A percentile compares a stretch with the other conserved stretches of the same genome.
phyloP scores from a whole-genome alignment of 2,888 invertebrate species.

The Drosophila kuntzei region DNA sequence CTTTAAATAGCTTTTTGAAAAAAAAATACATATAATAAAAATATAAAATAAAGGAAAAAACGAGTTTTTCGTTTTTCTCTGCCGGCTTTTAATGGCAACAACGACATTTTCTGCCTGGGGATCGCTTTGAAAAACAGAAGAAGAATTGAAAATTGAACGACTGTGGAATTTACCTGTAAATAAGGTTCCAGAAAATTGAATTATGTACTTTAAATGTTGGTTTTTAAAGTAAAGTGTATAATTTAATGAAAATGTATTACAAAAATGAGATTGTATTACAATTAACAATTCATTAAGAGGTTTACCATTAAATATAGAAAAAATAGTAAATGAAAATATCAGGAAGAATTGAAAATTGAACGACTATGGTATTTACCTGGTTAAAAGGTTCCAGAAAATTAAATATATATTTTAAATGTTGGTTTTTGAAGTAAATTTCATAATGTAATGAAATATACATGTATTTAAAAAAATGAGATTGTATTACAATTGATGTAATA shows the following conservation, averaged over 20 bases:
- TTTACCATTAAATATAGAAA: too few species aligned
- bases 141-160: slow-evolving; percentile 24
- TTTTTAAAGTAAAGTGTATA: too few species aligned
- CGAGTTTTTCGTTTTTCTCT: slow-evolving; percentile 71
- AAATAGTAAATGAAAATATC: too few species aligned
- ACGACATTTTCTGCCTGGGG: slow-evolving; percentile 63
- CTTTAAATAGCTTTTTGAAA: slow-evolving; percentile 70
- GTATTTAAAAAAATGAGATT: too few species aligned
- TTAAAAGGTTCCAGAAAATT: neutral
- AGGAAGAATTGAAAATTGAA: slow-evolving; percentile 13
- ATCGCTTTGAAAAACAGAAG: slow-evolving; percentile 37
- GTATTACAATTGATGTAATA: too few species aligned
- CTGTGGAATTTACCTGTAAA: slow-evolving; percentile 35
- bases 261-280: too few species aligned
- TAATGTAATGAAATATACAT: too few species aligned
- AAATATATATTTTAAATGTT: too few species aligned
- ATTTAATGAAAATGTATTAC: too few species aligned
- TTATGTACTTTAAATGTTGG: too few species aligned
- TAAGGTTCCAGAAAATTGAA: neutral
- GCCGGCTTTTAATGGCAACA: slow-evolving; percentile 67
- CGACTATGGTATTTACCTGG: slow-evolving; percentile 36
- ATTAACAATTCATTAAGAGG: too few species aligned
- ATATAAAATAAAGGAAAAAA: slow-evolving; percentile 43
- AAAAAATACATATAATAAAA: slow-evolving; percentile 1
- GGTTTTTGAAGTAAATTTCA: too few species aligned